Conservation (phyloP, 2,888 invertebrate genomes). For the Copidosoma aretas region DNA sequence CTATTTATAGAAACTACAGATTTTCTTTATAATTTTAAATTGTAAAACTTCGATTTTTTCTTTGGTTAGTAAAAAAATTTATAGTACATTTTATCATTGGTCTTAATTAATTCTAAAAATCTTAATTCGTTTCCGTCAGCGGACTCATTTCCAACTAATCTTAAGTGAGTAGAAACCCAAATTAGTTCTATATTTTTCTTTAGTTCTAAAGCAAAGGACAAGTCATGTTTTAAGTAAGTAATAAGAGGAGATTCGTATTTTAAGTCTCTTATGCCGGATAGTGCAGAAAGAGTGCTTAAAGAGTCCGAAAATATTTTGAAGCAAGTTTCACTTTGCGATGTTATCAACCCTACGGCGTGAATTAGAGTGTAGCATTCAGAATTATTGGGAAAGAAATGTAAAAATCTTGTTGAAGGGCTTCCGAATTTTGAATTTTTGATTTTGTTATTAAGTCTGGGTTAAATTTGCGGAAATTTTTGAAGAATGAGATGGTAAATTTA, state of each 20-base stretch:
- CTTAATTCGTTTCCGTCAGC: not conserved
- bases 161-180: no score
- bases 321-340: not conserved
- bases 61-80: not conserved
- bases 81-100: not conserved
- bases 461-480: no score
- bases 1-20: conserved; percentile 14
- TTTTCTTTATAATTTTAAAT: conserved; percentile 5
- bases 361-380: no score
- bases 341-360: not conserved
- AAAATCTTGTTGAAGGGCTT: no score
- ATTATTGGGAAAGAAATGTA: no score
- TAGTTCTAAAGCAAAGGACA: no score
- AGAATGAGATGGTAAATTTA: no score
- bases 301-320: not conserved
- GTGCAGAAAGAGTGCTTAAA: not conserved
- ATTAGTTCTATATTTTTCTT: no score
- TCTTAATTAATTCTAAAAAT: not conserved
- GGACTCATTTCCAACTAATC: not conserved
- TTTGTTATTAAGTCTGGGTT: no score
- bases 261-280: not conserved
- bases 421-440: no score
- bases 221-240: not conserved
- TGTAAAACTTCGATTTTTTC: conserved; percentile 15
- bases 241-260: not conserved